Conservation (phyloP, 1,140 invertebrate genomes). For the Piezodorus guildinii region DNA sequence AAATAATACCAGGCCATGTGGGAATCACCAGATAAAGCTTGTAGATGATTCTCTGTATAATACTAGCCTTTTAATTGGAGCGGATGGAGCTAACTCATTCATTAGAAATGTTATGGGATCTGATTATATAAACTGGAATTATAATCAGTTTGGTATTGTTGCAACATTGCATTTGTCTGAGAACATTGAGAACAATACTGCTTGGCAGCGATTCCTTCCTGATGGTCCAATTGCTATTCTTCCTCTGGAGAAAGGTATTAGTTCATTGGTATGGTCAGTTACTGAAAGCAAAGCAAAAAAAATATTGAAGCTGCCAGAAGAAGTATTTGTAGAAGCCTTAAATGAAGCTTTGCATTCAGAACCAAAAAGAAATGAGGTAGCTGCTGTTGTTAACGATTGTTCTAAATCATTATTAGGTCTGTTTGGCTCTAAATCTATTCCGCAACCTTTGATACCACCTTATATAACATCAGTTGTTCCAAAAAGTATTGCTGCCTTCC, state of each 20-base stretch:
- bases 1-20: neutral
- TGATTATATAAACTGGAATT: conserved; percentile 66
- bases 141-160: conserved; percentile 82
- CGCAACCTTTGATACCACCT: neutral
- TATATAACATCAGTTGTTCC: conserved; percentile 10
- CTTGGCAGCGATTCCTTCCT: conserved; percentile 92
- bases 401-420: conserved; percentile 3
- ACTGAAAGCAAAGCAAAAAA: conserved; percentile 58
- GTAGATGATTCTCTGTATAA: conserved; percentile 34
- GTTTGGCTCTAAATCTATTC: neutral
- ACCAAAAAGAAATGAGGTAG: neutral
- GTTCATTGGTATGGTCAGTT: conserved; percentile 88
- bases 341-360: conserved; percentile 57
- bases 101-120: conserved; percentile 70
- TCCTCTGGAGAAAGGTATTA: conserved; percentile 62
- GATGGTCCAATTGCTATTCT: conserved; percentile 83
- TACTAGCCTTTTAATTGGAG: conserved; percentile 53
- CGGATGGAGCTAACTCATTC: conserved; percentile 81
- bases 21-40: conserved; percentile 39
- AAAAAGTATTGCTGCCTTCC: conserved; percentile 71
- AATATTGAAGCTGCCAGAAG: conserved; percentile 53
- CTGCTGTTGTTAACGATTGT: neutral
- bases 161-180: conserved; percentile 65
- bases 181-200: conserved; percentile 44
- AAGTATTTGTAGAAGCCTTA: conserved; percentile 78